These are phyloP conservation scores for Hipparchia sbordonii DNA, from an alignment of 2,888 invertebrate genomes.

Conservation along the genomic window DNA sequence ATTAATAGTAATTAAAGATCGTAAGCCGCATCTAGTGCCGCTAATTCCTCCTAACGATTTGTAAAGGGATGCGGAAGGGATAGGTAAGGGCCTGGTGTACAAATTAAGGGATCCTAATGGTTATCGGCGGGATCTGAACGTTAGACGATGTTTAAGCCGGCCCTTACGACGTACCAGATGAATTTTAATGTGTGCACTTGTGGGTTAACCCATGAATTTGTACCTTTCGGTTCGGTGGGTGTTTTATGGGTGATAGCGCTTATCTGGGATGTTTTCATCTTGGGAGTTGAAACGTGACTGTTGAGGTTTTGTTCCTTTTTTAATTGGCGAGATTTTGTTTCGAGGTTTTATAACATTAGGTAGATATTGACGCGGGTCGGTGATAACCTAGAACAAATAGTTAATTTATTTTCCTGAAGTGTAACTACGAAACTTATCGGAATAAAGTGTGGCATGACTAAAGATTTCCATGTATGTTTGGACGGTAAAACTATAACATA, in stretches of 20 bases:
- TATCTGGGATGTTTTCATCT: slow-evolving; percentile 33
- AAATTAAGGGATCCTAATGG: slow-evolving; percentile 82
- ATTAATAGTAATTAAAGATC: background rate
- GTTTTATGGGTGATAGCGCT: slow-evolving; percentile 32
- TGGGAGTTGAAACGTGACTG: slow-evolving; percentile 23
- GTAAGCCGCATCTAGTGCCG: slow-evolving; percentile 52
- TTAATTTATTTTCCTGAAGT: too few relatives aligned
- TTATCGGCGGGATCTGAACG: slow-evolving; percentile 74
- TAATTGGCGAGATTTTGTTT: slow-evolving; percentile 17
- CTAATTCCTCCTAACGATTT: slow-evolving; percentile 68
- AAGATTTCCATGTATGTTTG: too few relatives aligned
- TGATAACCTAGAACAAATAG: too few relatives aligned
- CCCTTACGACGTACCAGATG: slow-evolving; percentile 69
- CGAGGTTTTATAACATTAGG: too few relatives aligned
- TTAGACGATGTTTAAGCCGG: slow-evolving; percentile 64
- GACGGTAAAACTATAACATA: too few relatives aligned
- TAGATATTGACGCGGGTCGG: too few relatives aligned
- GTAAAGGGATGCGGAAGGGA: slow-evolving; percentile 79
- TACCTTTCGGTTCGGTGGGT: slow-evolving; percentile 37
- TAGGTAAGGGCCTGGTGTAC: slow-evolving; percentile 76
- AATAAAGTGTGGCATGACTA: too few relatives aligned
- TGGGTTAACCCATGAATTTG: slow-evolving; percentile 41
- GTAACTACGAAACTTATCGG: too few relatives aligned
- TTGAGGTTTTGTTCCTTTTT: slow-evolving; percentile 15
- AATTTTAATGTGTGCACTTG: slow-evolving; percentile 72